These are phyloP conservation scores for Yponomeuta plumbellus DNA, from an alignment of 2,888 invertebrate species.

Conservation along the genomic window DNA sequence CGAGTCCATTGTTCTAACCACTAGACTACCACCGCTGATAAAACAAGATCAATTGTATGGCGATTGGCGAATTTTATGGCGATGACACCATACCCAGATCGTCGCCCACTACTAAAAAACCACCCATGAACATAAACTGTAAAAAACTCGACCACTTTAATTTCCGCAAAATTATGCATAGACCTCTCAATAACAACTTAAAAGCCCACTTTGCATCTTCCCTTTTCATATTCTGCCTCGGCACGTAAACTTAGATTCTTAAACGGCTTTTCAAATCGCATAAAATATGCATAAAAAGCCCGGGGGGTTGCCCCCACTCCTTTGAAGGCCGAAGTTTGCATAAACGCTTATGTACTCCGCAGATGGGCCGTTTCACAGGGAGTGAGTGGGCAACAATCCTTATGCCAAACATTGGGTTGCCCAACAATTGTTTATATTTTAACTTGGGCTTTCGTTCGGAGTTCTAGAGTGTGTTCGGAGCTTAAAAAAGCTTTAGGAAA, in stretches of 20 bases:
- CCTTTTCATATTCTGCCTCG: background rate
- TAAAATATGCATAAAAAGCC: constrained; percentile 27
- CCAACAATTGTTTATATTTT: constrained; percentile 31
- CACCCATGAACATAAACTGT: too few relatives aligned
- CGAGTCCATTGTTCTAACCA: too few relatives aligned
- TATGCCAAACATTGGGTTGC: constrained; percentile 32
- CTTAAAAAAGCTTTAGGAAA: constrained; percentile 7
- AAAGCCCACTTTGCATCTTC: background rate
- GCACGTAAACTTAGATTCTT: constrained; percentile 8
- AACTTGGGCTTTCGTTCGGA: constrained; percentile 8
- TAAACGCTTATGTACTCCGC: constrained; percentile 31
- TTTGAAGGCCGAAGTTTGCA: constrained; percentile 28
- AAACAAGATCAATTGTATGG: too few relatives aligned
- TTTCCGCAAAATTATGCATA: background rate
- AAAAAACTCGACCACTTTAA: background rate
- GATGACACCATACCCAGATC: too few relatives aligned
- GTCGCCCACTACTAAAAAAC: too few relatives aligned
- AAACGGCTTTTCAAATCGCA: constrained; percentile 25
- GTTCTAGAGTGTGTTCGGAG: constrained; percentile 5
- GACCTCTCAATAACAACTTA: background rate
- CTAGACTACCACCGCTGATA: too few relatives aligned
- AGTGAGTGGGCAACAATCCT: constrained; percentile 29
- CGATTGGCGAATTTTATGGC: too few relatives aligned
- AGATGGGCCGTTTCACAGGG: constrained; percentile 38
- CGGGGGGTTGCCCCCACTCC: constrained; percentile 20